Conservation (phyloP, 2,113 vertebrate genomes). For the Thamnaconus septentrionalis region DNA sequence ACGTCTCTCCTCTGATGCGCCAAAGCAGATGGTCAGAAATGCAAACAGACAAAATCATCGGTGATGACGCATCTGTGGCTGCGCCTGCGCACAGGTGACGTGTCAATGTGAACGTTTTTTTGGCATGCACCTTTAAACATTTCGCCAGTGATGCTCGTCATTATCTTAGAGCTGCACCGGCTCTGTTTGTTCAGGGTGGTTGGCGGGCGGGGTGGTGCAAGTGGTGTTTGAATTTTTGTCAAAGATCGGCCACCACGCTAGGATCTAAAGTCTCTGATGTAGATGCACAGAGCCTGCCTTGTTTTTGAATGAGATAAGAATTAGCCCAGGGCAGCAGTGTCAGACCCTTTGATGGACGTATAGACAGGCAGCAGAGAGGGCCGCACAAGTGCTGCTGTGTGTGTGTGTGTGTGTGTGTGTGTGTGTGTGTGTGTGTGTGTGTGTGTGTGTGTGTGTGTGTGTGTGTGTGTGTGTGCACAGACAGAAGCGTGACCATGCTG, state of each 20-base stretch:
- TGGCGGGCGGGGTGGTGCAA: not conserved
- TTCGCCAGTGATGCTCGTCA: no score
- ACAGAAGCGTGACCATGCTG: constrained; percentile 42
- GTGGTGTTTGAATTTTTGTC: constrained; percentile 17
- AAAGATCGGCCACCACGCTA: not conserved
- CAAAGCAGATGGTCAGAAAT: constrained; percentile 59
- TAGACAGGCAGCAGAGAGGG: constrained; percentile 30
- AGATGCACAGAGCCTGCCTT: constrained; percentile 33
- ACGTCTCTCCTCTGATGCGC: constrained; percentile 26
- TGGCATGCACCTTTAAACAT: no score
- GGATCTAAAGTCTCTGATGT: constrained; percentile 19
- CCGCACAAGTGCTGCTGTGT: not conserved
- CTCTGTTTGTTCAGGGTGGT: no score
- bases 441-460: constrained; percentile 1
- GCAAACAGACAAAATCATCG: constrained; percentile 37
- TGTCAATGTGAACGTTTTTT: no score
- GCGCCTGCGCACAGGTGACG: constrained; percentile 21
- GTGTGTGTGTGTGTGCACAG: not conserved
- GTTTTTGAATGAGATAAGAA: constrained; percentile 55
- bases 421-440: not conserved
- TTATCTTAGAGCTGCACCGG: no score
- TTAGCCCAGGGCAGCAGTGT: constrained; percentile 32
- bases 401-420: constrained; percentile 1
- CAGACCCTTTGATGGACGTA: constrained; percentile 53
- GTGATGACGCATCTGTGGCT: constrained; percentile 5